These are phyloP conservation scores for Chirona hameri DNA, from an alignment of 2,888 invertebrate species.

Conservation along the genomic window DNA sequence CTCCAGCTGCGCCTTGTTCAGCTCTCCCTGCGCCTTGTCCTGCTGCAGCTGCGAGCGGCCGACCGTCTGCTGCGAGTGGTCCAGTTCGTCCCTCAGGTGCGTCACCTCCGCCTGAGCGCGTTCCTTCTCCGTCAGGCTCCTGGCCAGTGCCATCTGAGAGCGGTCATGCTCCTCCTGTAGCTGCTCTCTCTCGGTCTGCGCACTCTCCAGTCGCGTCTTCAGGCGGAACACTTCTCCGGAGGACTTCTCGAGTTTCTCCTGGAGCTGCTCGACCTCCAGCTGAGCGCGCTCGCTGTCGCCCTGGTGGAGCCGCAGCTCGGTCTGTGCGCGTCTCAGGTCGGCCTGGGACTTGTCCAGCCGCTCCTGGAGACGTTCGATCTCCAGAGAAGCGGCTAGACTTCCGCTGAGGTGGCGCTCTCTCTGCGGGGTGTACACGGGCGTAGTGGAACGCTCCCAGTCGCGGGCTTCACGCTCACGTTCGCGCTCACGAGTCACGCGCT, in stretches of 20 bases:
- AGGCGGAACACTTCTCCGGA: slow-evolving; percentile 92
- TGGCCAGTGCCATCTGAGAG: slow-evolving; percentile 67
- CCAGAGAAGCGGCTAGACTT: slow-evolving; percentile 33
- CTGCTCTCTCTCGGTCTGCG: slow-evolving; percentile 89
- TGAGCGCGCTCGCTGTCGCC: slow-evolving; percentile 84
- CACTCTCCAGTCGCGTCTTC: slow-evolving; percentile 90
- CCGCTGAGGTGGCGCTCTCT: slow-evolving; percentile 29
- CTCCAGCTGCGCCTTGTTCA: slow-evolving; percentile 86
- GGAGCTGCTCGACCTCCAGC: slow-evolving; percentile 74
- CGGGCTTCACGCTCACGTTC: slow-evolving; percentile 12
- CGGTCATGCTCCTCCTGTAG: slow-evolving; percentile 88
- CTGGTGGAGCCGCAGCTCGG: slow-evolving; percentile 85
- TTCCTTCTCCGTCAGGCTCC: slow-evolving; percentile 41
- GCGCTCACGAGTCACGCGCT: slow-evolving; percentile 26
- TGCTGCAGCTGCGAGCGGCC: slow-evolving; percentile 66
- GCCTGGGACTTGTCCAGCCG: slow-evolving; percentile 78
- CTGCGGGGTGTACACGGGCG: slow-evolving; percentile 2
- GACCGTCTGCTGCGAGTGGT: slow-evolving; percentile 62
- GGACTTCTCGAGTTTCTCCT: slow-evolving; percentile 89
- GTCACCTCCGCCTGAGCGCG: slow-evolving; percentile 54
- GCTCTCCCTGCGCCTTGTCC: slow-evolving; percentile 81
- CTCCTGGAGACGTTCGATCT: slow-evolving; percentile 54
- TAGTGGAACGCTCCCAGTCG: slow-evolving; percentile 23
- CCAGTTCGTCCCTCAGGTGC: slow-evolving; percentile 80
- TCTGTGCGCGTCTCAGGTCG: slow-evolving; percentile 80